Evolutionary conservation across 2,797 vertebrate species (phyloP), one percentile per base, ranked within the genome.

Genomic region (Mormyrus hasselquistii): DNA sequence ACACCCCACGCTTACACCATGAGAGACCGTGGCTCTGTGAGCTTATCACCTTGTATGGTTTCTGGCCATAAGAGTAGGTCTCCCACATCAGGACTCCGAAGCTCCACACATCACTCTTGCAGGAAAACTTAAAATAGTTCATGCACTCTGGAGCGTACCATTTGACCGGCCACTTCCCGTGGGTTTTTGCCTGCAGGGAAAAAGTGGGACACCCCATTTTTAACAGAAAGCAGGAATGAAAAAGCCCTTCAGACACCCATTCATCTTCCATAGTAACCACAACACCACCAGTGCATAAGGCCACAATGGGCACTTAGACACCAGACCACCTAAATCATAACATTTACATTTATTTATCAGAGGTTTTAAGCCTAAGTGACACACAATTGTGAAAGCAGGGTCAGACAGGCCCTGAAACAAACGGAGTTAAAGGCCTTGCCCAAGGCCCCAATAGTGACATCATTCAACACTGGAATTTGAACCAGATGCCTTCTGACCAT

Each of bases 1-100:
- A 73, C 65, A 73, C 29, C 62, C 62, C 65, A 14, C 2, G 1
- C 65, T 6, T 38, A 6, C 4, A 34, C 65, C 29, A 16, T 9
- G 65, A 73, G 4, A 0, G 1, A 73, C 29, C 0, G 16, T 34
- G 65, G 29, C 29, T 73, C 12, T 44, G 34, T 44, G 34, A n/a
- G 6, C 38, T 22, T 62, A n/a, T 59, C 22, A 99, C 98, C 94
- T 97, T 97, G 89, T 99, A 99, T 0, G 98, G 98, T 88, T 99
- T 99, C 92, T 97, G 97, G 2, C 98, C 98, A 0, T 94, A 97
- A 65, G 98, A 98, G 92, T 94, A 99, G 0, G 98, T 97, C 91
- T 99, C 98, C 98, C 98, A 99, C 98, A 99, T 98, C 86, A 99
- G 94, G 83, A 99, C 98, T 0, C 98, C 98, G 4, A 99, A 99